Percentiles rank a stretch among this genome's conserved stretches.
These are phyloP conservation scores for Myotis brandtii DNA, from an alignment of 2,113 vertebrate genomes.

Conservation along the genomic window DNA sequence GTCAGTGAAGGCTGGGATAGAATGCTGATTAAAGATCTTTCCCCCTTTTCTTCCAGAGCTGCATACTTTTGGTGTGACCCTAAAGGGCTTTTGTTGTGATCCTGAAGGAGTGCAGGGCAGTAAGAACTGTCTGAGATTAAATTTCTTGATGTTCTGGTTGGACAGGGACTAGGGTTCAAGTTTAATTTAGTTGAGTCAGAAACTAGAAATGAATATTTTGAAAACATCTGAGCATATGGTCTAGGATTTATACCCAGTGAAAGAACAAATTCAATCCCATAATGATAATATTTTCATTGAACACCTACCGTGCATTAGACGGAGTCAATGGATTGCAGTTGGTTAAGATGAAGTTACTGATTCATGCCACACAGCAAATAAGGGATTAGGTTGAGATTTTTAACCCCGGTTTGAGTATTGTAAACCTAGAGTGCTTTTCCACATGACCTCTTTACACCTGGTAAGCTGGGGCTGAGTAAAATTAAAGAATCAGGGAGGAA, in stretches of 20 bases:
- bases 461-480: background rate
- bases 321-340: background rate
- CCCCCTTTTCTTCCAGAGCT: background rate
- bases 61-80: background rate
- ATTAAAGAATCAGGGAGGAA: background rate
- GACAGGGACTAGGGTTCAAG: background rate
- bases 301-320: background rate
- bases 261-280: constrained; percentile 1
- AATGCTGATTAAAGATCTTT: background rate
- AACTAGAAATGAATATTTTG: constrained; percentile 35
- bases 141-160: background rate
- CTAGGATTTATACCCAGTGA: background rate
- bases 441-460: background rate
- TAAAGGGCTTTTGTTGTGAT: background rate
- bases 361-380: background rate
- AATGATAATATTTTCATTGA: background rate
- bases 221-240: background rate
- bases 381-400: background rate
- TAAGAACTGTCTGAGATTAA: background rate
- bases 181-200: constrained; percentile 50
- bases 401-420: background rate
- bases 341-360: background rate
- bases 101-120: background rate
- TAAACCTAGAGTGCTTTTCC: background rate
- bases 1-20: background rate